phyloP scores from a whole-genome alignment of 2,797 vertebrate genomes.

The Catamblyrhynchus diadema region DNA sequence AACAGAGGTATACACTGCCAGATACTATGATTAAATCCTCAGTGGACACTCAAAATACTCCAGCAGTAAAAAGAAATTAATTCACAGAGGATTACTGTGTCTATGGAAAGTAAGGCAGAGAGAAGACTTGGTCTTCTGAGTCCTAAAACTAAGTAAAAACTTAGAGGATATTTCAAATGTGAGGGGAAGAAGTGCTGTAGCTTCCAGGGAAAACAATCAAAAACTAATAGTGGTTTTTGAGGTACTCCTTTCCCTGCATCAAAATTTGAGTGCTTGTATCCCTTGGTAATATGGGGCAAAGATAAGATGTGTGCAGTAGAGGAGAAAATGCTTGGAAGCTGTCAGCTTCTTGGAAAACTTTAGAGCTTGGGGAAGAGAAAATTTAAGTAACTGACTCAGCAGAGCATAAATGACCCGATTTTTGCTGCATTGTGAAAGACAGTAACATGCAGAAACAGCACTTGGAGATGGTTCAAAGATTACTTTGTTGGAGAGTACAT shows the following conservation, averaged over 20 bases:
- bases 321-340: not conserved
- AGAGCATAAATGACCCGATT: constrained; percentile 36
- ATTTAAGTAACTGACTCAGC: constrained; percentile 51
- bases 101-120: not conserved
- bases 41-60: not conserved
- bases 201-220: not conserved
- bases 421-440: constrained; percentile 51
- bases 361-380: constrained; percentile 6
- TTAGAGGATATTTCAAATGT: not conserved
- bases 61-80: not conserved
- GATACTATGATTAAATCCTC: not conserved
- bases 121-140: not conserved
- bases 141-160: not conserved
- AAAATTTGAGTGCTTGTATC: not conserved
- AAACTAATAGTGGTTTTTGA: not conserved
- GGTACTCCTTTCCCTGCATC: not conserved
- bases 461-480: constrained; percentile 52
- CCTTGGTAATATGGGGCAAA: not conserved
- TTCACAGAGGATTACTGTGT: not conserved
- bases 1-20: not conserved
- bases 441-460: constrained; percentile 43
- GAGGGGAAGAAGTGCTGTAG: not conserved
- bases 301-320: not conserved
- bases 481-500: not conserved
- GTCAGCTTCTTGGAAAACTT: not conserved